Conservation (phyloP, 2,797 vertebrate species). For the Erithacus rubecula region DNA sequence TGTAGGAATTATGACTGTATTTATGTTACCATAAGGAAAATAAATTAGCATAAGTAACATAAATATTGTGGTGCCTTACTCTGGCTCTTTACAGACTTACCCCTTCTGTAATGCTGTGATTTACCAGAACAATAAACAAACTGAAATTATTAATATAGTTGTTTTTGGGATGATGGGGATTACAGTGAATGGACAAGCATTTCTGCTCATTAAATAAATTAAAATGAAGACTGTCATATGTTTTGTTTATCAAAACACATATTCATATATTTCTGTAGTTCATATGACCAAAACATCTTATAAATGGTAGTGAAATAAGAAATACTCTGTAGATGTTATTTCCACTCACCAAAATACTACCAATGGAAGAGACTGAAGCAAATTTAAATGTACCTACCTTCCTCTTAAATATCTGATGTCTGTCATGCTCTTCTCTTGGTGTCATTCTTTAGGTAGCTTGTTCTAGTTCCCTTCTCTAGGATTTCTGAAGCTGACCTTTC, state of each 20-base stretch:
- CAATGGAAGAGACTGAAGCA: background rate
- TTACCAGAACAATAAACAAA: background rate
- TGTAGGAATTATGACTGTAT: background rate
- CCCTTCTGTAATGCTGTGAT: background rate
- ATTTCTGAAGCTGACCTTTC: background rate
- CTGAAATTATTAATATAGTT: background rate
- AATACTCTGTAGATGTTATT: background rate
- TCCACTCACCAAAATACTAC: background rate
- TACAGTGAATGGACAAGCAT: background rate
- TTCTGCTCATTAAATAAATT: background rate
- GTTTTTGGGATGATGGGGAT: background rate
- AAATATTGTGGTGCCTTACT: background rate
- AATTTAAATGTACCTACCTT: background rate
- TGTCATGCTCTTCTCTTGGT: background rate
- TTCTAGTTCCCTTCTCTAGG: background rate
- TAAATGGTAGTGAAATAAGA: background rate
- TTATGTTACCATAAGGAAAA: background rate
- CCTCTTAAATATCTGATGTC: background rate
- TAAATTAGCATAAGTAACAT: background rate
- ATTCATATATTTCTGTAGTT: background rate
- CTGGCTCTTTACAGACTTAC: background rate
- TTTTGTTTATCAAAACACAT: background rate
- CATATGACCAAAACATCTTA: background rate
- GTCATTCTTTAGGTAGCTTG: background rate
- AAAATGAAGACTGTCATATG: background rate